Evolutionary conservation across 2,797 vertebrate genomes (phyloP).

Genomic region (Brachymystax lenok): DNA sequence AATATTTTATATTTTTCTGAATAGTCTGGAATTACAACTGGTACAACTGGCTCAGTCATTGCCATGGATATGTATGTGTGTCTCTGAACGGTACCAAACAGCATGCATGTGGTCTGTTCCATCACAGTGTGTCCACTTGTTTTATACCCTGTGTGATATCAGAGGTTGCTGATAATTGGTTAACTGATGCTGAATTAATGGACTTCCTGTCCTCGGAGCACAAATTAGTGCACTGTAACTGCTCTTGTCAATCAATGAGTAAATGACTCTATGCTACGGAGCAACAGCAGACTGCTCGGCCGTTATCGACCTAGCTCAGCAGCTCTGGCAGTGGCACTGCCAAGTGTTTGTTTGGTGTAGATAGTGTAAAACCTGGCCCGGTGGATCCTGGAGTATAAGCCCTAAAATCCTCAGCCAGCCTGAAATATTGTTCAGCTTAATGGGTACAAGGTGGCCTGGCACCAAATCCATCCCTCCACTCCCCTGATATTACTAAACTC

Average conservation of each 20-base stretch:
- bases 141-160: too few relatives aligned
- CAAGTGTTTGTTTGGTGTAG: conserved; percentile 37
- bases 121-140: too few relatives aligned
- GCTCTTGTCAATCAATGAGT: background rate
- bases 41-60: too few relatives aligned
- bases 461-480: background rate
- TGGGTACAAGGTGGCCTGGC: conserved; percentile 17
- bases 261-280: background rate
- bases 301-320: conserved; percentile 40
- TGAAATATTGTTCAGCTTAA: conserved; percentile 34
- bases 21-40: background rate
- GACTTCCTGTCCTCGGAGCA: background rate
- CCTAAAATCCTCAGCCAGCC: conserved; percentile 33
- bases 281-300: background rate
- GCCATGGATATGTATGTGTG: too few relatives aligned
- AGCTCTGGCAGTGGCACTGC: conserved; percentile 28
- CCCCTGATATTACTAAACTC: conserved; percentile 1
- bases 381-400: conserved; percentile 28
- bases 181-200: background rate
- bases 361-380: conserved; percentile 28
- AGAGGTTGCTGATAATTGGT: too few relatives aligned
- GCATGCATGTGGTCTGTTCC: too few relatives aligned
- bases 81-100: too few relatives aligned
- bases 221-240: background rate
- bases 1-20: background rate